Evolutionary conservation across 2,888 invertebrate genomes (phyloP), one percentile per base, ranked within the genome.

Genomic region (Strigamia transsilvanica): DNA sequence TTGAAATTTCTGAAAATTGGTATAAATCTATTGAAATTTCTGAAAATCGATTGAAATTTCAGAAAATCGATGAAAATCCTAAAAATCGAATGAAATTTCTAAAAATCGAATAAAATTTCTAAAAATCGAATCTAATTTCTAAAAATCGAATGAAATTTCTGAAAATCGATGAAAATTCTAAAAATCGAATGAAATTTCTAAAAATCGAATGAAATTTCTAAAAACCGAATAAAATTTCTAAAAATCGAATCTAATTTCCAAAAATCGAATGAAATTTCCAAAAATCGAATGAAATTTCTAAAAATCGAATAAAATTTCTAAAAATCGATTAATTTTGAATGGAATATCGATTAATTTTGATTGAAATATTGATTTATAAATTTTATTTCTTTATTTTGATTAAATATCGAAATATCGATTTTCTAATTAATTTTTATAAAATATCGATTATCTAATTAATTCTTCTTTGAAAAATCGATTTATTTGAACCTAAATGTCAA

Each of bases 381-480:
- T 46, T 46, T 12, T 5, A 42, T 42, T 6, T 2, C 1, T 42
- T 42, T 42, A 13, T 42, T 42, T 42, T 42, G 27, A 89, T 89
- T 81, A 27, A 27, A 27, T 27, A n/a, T n/a, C n/a, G n/a, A n/a
- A n/a, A n/a, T n/a, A n/a, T n/a, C n/a, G n/a, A n/a, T n/a, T n/a
- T n/a, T n/a, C n/a, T n/a, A n/a, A n/a, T n/a, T n/a, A n/a, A n/a
- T n/a, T n/a, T n/a, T n/a, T n/a, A n/a, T n/a, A n/a, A n/a, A n/a
- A n/a, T n/a, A n/a, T n/a, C n/a, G n/a, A n/a, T n/a, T n/a, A n/a
- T n/a, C n/a, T n/a, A n/a, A n/a, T n/a, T n/a, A n/a, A n/a, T n/a
- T n/a, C n/a, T n/a, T n/a, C n/a, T n/a, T n/a, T n/a, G 13, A 21
- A 66, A 18, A 21, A 46, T 15, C 56, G 18, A 56, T 56, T 56